Conservation (phyloP, 2,797 vertebrate species). For the Peromyscus melanophrys region DNA sequence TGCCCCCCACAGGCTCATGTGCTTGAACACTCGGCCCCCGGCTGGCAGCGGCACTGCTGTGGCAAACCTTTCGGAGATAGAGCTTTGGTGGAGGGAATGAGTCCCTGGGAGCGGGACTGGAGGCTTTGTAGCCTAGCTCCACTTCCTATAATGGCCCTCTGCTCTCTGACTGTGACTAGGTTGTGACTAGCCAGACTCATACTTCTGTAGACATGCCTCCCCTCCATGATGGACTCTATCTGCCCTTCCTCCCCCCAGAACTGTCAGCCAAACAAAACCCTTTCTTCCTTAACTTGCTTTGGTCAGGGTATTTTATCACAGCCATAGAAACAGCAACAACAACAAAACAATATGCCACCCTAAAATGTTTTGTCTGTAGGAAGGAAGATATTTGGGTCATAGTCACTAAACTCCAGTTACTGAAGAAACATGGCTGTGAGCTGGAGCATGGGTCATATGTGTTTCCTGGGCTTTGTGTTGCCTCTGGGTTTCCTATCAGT, state of each 20-base stretch:
- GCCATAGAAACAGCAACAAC: background rate
- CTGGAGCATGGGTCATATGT: background rate
- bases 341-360: background rate
- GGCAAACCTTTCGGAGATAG: background rate
- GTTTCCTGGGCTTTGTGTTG: background rate
- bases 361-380: background rate
- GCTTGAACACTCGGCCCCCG: background rate
- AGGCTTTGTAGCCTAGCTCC: background rate
- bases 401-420: background rate
- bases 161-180: background rate
- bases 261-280: background rate
- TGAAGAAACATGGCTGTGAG: background rate
- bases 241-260: background rate
- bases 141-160: background rate
- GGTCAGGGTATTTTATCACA: background rate
- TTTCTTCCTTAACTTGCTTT: background rate
- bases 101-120: background rate
- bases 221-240: background rate
- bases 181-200: background rate
- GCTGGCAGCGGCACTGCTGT: background rate
- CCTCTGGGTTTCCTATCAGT: background rate
- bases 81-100: background rate
- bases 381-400: background rate
- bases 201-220: background rate
- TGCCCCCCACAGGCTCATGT: background rate